Conservation (phyloP, 1,140 invertebrate genomes). For the Trachymyrmex septentrionalis region DNA sequence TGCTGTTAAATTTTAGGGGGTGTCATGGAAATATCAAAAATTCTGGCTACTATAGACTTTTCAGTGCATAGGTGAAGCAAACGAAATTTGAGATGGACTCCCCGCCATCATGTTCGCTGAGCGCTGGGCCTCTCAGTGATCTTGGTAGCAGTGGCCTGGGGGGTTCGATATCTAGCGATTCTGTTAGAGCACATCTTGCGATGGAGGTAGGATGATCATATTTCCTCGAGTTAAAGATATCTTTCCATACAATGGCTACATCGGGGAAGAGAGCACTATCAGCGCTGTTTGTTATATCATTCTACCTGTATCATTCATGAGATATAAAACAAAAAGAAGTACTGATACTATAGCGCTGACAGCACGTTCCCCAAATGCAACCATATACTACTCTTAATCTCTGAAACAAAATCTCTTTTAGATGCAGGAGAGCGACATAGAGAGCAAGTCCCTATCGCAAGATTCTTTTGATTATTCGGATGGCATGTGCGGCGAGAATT, state of each 20-base stretch:
- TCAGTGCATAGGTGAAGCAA: constrained; percentile 39
- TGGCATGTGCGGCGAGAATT: constrained; percentile 92
- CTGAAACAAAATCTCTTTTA: constrained; percentile 72
- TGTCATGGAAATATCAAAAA: constrained; percentile 74
- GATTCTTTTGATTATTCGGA: constrained; percentile 90
- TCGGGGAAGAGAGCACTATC: no score
- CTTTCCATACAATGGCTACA: not conserved
- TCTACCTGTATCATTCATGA: no score
- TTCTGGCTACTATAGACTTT: constrained; percentile 68
- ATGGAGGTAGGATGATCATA: constrained; percentile 80
- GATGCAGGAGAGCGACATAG: constrained; percentile 90
- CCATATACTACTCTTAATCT: not conserved
- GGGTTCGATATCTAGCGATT: constrained; percentile 86
- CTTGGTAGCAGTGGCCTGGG: constrained; percentile 86
- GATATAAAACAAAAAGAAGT: no score
- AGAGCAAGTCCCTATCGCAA: constrained; percentile 89
- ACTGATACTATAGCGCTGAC: no score
- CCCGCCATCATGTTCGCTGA: constrained; percentile 87
- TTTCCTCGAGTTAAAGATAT: not conserved
- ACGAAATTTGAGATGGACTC: constrained; percentile 85
- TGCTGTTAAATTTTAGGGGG: constrained; percentile 65
- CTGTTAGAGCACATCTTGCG: constrained; percentile 85
- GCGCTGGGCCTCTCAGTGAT: constrained; percentile 85
- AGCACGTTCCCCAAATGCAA: no score
- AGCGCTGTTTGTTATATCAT: no score